Evolutionary conservation across 2,113 vertebrate genomes (phyloP).

Genomic region (Astatotilapia flaviijosephi): DNA sequence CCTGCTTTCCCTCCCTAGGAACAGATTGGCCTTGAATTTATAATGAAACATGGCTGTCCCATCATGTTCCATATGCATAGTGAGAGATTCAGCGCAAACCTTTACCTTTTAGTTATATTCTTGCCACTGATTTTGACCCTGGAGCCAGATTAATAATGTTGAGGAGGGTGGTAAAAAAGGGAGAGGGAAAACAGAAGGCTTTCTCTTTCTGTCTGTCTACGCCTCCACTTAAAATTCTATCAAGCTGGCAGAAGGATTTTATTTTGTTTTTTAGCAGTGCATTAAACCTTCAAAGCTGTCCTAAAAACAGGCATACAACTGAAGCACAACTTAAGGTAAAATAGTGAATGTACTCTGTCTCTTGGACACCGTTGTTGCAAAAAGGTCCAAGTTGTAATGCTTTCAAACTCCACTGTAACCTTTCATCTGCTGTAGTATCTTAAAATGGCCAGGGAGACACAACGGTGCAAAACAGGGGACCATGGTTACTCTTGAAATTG

Average conservation of each 20-base stretch:
- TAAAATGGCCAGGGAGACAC: neutral
- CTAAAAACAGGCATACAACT: neutral
- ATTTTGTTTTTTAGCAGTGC: neutral
- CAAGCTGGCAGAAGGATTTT: neutral
- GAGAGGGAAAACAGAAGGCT: neutral
- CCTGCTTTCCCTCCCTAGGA: slow-evolving; percentile 37
- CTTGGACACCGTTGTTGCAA: neutral
- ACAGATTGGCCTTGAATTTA: slow-evolving; percentile 50
- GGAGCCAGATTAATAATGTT: slow-evolving; percentile 39
- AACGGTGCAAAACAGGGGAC: neutral
- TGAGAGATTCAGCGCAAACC: neutral
- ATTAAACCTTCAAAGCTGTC: neutral
- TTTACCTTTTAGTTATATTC: neutral
- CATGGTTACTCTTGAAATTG: neutral
- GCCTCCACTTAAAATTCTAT: neutral
- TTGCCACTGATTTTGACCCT: slow-evolving; percentile 31
- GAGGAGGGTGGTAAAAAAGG: neutral
- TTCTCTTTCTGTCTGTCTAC: neutral
- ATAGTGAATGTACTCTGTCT: neutral
- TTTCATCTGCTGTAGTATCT: neutral
- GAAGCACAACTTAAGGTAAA: neutral
- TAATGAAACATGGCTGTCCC: slow-evolving; percentile 55
- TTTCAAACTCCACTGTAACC: neutral
- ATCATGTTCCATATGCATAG: neutral
- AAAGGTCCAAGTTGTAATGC: neutral